Base-by-base conservation (phyloP, 1,140 invertebrate species). In the Sipha flava region DNA sequence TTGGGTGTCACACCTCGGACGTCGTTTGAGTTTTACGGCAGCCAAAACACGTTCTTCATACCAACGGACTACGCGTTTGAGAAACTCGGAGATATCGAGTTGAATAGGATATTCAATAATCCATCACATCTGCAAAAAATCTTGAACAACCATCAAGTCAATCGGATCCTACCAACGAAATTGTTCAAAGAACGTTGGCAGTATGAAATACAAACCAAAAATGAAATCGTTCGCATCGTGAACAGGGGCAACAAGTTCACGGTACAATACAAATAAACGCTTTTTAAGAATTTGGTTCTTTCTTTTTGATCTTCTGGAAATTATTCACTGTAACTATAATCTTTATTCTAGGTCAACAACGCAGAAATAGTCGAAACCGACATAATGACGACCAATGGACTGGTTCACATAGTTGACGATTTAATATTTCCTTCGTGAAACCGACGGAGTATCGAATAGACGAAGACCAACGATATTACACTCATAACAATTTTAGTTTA, bases 351-450 rank as follows among this genome's bases (percentile, higher is more conserved):
- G 86, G 85, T 86, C 1, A 86, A 86, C 47, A 84, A 84, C 37
- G 88, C 86, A 0, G 82, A 79, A 18, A 84, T 89, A 4, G 81
- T 86, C 4, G 84, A 84, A 45, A 82, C 85, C n/a, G 88, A 90
- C 82, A 86, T 90, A 72, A 84, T 87, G 26, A 88, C 86, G 14
- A 86, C 86, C 14, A 90, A 90, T 82, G 89, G 89, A 18, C 85
- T 89, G 18, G 88, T 90, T 54, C 89, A 90, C 80, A 84, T 89
- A 23, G 85, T 90, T 18, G 87, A 89, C 79, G 84, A 85, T 79
- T 82, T 89, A 1, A 81, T 89, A 34, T 23, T 83, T 40, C 82
- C 82, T 2, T 80, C n/a, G n/a, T 9, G 80, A 73, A 26, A 75
- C 64, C 18, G 31, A 40, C 52, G 31, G n/a, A 75, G 10, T 21